Percentiles rank a stretch among this genome's conserved stretches.
Evolutionary conservation across 2,888 invertebrate species (phyloP).

Genomic region (Ophion ventricosus): DNA sequence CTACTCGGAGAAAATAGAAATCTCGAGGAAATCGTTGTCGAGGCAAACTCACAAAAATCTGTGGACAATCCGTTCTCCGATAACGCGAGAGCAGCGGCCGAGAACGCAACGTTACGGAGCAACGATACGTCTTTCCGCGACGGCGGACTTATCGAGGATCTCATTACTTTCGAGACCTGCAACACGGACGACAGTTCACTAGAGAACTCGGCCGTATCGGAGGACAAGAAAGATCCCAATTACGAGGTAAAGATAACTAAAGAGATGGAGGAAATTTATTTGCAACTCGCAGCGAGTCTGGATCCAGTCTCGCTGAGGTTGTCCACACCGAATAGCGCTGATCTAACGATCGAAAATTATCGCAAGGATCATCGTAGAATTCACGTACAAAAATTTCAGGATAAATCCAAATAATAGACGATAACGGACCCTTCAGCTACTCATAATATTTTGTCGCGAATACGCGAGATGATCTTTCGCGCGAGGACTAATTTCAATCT

Average conservation of each 20-base stretch:
- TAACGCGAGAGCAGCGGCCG: conserved; percentile 1
- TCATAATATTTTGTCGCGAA: background rate
- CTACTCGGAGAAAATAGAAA: conserved; percentile 22
- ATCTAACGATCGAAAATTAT: conserved; percentile 81
- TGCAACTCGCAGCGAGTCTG: conserved; percentile 80
- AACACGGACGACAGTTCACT: conserved; percentile 74
- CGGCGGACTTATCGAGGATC: conserved; percentile 69
- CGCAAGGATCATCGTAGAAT: conserved; percentile 78
- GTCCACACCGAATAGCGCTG: conserved; percentile 69
- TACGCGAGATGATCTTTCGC: background rate
- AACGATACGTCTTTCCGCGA: background rate
- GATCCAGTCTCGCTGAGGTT: conserved; percentile 76
- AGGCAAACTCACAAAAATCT: conserved; percentile 8
- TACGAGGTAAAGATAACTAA: conserved; percentile 80
- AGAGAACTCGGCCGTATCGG: conserved; percentile 30
- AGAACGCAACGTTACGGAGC: background rate
- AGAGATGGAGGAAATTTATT: conserved; percentile 81
- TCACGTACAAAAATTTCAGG: conserved; percentile 71
- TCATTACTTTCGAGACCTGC: conserved; percentile 77
- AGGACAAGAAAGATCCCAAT: conserved; percentile 63
- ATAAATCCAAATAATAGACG: conserved; percentile 58
- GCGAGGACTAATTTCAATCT: background rate
- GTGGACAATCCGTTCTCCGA: conserved; percentile 54
- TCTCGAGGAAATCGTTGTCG: conserved; percentile 44
- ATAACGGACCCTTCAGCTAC: background rate